Evolutionary conservation across 2,113 vertebrate species (phyloP).

Genomic region (Passer montanus): DNA sequence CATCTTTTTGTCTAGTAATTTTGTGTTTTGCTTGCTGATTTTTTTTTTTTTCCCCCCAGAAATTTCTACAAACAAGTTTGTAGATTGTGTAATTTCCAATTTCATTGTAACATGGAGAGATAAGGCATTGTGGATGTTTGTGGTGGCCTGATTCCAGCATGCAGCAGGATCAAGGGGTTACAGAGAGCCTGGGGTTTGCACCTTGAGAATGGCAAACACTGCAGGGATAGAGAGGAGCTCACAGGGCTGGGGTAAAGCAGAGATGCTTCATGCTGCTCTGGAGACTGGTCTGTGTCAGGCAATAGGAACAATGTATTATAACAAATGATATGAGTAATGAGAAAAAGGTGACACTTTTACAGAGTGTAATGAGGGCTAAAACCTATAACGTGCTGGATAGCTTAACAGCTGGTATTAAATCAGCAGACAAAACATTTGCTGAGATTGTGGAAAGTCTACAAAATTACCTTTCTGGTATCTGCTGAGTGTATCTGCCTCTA

Average conservation of each 20-base stretch:
- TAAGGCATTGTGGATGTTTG: accelerated
- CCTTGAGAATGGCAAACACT: neutral
- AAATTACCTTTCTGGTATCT: conserved; percentile 23
- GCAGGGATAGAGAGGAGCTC: neutral
- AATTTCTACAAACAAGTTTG: neutral
- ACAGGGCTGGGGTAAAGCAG: neutral
- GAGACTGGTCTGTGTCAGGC: neutral
- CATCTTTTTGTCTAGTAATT: neutral
- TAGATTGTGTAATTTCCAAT: neutral
- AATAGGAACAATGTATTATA: neutral
- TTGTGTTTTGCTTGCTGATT: neutral
- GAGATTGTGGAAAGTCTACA: conserved; percentile 31
- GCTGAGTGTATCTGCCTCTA: neutral
- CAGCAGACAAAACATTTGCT: conserved; percentile 52
- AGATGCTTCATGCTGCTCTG: neutral
- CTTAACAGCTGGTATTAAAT: conserved; percentile 49
- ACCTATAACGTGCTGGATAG: neutral
- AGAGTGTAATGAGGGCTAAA: conserved; percentile 28
- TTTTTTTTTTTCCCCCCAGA: neutral
- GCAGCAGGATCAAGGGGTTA: neutral
- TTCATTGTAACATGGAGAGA: neutral
- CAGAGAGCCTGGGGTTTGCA: neutral
- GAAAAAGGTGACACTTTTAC: neutral
- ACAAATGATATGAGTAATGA: neutral
- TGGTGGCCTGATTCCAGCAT: neutral